Evolutionary conservation across 2,113 vertebrate species (phyloP), one percentile per base, ranked within the genome.

Genomic region (Galeopterus variegatus): DNA sequence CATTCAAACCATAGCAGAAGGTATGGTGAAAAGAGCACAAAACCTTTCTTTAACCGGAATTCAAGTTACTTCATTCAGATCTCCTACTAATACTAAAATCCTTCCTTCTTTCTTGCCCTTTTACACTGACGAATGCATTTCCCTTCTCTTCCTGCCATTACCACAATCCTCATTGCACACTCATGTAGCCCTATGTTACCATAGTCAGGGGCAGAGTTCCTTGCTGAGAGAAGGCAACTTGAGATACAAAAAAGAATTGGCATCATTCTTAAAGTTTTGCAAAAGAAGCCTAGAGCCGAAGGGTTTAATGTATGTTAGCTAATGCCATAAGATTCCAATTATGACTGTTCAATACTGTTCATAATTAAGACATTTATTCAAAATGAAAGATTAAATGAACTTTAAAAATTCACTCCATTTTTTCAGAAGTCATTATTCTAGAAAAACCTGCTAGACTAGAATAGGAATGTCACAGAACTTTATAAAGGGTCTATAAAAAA

Each of bases 261-360:
- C 60, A 10, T 6, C 56, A 69, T 94, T 77, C 62, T 85, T 52
- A 86, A 92, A 77, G 17, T 6, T 62, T 62, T 73, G 24, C 26
- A 64, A 97, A 95, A 70, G 67, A 70, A 87, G 21, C 11, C 60
- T 76, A 80, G 23, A 80, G 19, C 11, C 77, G 75, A 91, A 76
- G 10, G 23, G 7, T 69, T 52, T 75, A 79, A 86, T 15, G 11
- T 15, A 10, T 19, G 10, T 45, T 79, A 33, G 23, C 33, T 50
- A 64, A 76, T 21, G 28, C 54, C n/a, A 67, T 73, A 52, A 79
- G 56, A 73, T 87, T 69, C 21, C 28, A 96, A 70, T 8, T 18
- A 45, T 18, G 4, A 1, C 7, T 76, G 15, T 79, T 92, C 82
- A 89, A 3, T 69, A 88, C 9, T 90, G n/a, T 13, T 45, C 1